Conservation (phyloP, 2,113 vertebrate species). For the Numenius arquata region DNA sequence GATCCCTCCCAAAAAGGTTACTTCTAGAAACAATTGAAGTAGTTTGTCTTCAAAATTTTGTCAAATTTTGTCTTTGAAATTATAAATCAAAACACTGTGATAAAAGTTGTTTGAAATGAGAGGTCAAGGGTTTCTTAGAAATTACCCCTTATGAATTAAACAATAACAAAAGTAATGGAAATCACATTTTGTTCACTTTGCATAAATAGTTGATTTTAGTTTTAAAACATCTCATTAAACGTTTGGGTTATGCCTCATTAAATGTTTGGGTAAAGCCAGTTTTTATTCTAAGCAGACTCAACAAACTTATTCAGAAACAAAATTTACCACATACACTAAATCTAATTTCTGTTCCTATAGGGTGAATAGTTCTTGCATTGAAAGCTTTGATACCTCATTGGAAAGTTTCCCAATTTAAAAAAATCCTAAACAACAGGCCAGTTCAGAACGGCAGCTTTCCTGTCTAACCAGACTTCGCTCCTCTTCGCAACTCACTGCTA, state of each 20-base stretch:
- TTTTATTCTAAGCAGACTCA: background rate
- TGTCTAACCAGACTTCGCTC: background rate
- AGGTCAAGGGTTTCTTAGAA: constrained; percentile 16
- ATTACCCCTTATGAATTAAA: constrained; percentile 4
- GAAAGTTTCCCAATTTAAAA: background rate
- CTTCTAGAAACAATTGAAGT: background rate
- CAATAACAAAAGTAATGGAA: background rate
- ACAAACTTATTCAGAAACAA: background rate
- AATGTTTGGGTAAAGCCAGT: background rate
- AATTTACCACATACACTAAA: background rate
- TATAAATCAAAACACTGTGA: background rate
- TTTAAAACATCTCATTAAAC: constrained; percentile 15
- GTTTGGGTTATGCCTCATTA: background rate
- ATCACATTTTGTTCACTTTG: background rate
- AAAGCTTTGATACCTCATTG: background rate
- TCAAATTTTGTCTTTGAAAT: constrained; percentile 8
- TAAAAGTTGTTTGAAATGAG: background rate
- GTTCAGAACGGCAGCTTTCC: background rate
- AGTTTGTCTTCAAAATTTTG: too few species aligned
- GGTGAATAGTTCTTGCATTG: background rate
- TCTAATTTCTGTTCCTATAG: background rate
- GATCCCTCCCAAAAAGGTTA: background rate
- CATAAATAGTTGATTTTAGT: background rate
- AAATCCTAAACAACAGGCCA: background rate
- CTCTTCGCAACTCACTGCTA: background rate